Base-by-base conservation (phyloP, 2,113 vertebrate species). In the Macrotis lagotis region DNA sequence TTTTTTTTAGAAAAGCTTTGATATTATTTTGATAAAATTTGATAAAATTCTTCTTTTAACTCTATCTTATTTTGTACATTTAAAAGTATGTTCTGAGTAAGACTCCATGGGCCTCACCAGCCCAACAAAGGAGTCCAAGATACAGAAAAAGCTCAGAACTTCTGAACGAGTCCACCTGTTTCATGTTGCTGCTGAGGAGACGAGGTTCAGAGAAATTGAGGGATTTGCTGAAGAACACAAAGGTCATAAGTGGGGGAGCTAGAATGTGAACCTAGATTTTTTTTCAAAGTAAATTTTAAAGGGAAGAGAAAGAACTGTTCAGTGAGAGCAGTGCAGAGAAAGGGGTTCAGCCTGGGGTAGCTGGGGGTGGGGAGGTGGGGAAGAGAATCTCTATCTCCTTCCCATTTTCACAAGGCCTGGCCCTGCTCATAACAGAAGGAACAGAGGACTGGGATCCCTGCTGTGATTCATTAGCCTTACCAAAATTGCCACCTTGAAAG, bases 401-500 rank as follows among this genome's bases (percentile, higher is more conserved):
- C n/a, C 19, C 66, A 83, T 5, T 83, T 83, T 83, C 19, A 83
- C 66, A 44, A 44, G 66, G n/a, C 66, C 31, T 66, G 59, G 31
- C 28, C 3, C 59, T 11, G 3, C 22, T 44, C 3, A 50, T 49
- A 48, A 50, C 3, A 3, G 9, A 26, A 1, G 0, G 37, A n/a
- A 37, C 8, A 51, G 6, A 31, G 28, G 6, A 22, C 28, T 12
- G n/a, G 92, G 48, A 5, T 44, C 55, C 24, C 11, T 48, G 55
- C 50, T 47, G 93, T 90, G 89, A 74, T 95, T 55, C 93, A 51
- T 95, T 49, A 96, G 88, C 51, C 92, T 48, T 47, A 48, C 97
- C 93, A 93, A 97, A 96, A 52, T 52, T 88, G 89, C 6, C 91
- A 90, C 94, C 92, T 8, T 88, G 93, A 95, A 91, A 97, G 93